Base-by-base conservation (phyloP, 2,888 invertebrate species). In the Protonemura montana region DNA sequence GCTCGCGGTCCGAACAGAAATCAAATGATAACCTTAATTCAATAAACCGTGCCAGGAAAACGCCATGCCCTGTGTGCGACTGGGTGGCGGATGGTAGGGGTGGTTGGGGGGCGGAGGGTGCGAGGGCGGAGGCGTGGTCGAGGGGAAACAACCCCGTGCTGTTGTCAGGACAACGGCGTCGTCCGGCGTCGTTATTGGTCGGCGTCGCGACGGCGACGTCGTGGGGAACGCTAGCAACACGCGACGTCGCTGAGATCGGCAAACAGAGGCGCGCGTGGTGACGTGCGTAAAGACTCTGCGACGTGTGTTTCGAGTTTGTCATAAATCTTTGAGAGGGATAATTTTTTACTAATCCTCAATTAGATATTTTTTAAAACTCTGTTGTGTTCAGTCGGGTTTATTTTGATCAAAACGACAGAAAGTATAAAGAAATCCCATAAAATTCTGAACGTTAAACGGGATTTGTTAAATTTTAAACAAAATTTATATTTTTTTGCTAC, bases 11-110 rank as follows among this genome's bases (percentile, higher is more conserved):
- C 90, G 90, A 90, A 91, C 91, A 92, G 92, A 93, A 93, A 93
- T 93, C 93, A 93, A 93, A 95, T 95, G 95, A 95, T 95, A 94
- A 94, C 94, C 94, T 94, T 95, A 95, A 95, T 95, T 95, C 95
- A 95, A 95, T 95, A 95, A 95, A 59, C 59, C 84, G 27, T 76
- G 42, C 59, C 29, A 59, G 84, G 84, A 84, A 84, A 84, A 84
- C 84, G 42, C 84, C 59, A 21, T 59, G 59, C 59, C 91, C 89
- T 90, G 89, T 90, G 88, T 87, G 89, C 88, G 88, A 88, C 87
- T 89, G 86, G 89, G 88, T 89, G 88, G 86, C 86, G 87, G 35
- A 35, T 91, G 92, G 87, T 86, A 86, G 88, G 86, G 87, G 84
- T 25, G 86, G 88, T 3, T 87, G 87, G 88, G 86, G 30, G 86